Base-by-base conservation (phyloP, 2,797 vertebrate genomes). In the Oreochromis mossambicus region DNA sequence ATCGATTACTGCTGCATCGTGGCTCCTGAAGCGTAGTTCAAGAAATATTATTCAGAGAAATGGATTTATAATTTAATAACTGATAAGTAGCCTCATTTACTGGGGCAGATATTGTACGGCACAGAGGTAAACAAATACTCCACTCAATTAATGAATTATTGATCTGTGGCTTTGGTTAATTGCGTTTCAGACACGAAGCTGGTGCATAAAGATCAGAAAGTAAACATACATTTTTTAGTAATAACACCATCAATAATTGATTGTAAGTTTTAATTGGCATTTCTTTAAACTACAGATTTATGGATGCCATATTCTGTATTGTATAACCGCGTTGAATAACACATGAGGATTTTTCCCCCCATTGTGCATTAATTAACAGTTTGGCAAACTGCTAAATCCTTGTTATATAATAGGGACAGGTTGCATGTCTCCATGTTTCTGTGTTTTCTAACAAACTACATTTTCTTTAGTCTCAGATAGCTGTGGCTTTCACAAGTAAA, bases 401-500 rank as follows among this genome's bases (percentile, higher is more conserved):
- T 48, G 36, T 68, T 36, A 68, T 14, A 34, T 78, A 17, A 61
- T 21, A 34, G 43, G 17, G 10, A 78, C 75, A 24, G n/a, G 66
- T 63, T 55, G 46, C 43, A 50, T n/a, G 26, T 63, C 21, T 77
- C n/a, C 11, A 12, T 77, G 9, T 36, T 6, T 63, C 51, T 75
- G 7, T 51, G 32, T 81, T 63, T 77, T 50, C 29, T 76, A 29
- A 79, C 51, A 5, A 56, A 32, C 5, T 19, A 2, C 0, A 13
- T 63, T 26, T 70, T 46, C 51, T 24, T 55, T 76, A 1, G 52
- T 75, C 36, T 79, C 94, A 96, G 97, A 93, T 97, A 24, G 97
- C 96, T 1, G 96, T 97, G 89, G 95, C 93, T 61, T 97, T 97
- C 92, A 97, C 96, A 75, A 97, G 95, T 89, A 97, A 97, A 83